phyloP scores from a whole-genome alignment of 2,113 vertebrate species.

The Cnemophilus loriae region DNA sequence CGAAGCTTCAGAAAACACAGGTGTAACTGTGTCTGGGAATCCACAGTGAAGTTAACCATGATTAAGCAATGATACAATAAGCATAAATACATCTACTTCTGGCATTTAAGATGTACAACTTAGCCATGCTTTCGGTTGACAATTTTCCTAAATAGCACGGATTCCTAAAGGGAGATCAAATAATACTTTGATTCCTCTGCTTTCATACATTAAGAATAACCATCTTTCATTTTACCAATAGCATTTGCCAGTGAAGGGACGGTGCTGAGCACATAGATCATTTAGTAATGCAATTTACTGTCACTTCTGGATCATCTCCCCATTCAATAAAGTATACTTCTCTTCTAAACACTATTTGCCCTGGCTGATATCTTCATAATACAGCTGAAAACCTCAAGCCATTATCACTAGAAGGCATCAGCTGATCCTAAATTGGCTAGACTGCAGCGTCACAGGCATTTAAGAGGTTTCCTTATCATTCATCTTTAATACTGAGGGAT shows the following conservation, averaged over 20 bases:
- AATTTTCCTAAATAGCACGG: background rate
- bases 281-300: slow-evolving; percentile 47
- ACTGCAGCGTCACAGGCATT: slow-evolving; percentile 18
- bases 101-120: background rate
- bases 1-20: background rate
- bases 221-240: slow-evolving; percentile 2
- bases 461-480: slow-evolving; percentile 56
- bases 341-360: slow-evolving; percentile 39
- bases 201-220: slow-evolving; percentile 13
- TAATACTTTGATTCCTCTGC: background rate
- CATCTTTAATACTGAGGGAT: slow-evolving; percentile 59
- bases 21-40: background rate
- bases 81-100: background rate
- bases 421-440: slow-evolving; percentile 62
- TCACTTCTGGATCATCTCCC: slow-evolving; percentile 31
- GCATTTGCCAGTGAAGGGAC: background rate
- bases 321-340: slow-evolving; percentile 40
- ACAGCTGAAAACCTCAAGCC: slow-evolving; percentile 57
- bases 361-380: slow-evolving; percentile 51
- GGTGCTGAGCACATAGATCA: background rate
- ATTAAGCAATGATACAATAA: background rate
- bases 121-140: background rate
- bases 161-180: slow-evolving; percentile 18
- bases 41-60: background rate
- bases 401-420: slow-evolving; percentile 49